Percentiles rank a stretch among this genome's conserved stretches.
phyloP scores from a whole-genome alignment of 2,888 invertebrate species.

The Steromphala cineraria region DNA sequence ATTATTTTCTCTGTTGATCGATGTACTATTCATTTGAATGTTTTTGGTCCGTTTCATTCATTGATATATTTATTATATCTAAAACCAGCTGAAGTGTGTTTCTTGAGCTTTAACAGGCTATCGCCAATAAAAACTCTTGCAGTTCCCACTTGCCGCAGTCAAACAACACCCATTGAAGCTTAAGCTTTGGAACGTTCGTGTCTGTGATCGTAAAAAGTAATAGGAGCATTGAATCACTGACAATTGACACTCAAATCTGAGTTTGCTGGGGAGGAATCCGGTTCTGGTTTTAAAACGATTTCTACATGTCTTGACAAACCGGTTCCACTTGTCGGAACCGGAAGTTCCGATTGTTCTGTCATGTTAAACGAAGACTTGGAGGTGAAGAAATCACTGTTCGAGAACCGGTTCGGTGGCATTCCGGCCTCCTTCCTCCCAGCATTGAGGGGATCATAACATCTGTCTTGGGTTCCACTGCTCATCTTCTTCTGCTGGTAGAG shows the following conservation, averaged over 20 bases:
- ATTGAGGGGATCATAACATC: neutral
- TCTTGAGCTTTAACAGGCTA: too few species aligned
- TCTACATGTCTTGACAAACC: neutral
- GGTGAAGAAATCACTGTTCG: slow-evolving; percentile 3
- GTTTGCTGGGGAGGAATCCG: neutral
- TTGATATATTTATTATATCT: too few species aligned
- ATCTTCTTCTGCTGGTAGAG: slow-evolving; percentile 37
- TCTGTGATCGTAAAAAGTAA: too few species aligned
- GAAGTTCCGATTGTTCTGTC: neutral
- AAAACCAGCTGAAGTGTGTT: too few species aligned
- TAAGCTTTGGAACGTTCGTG: too few species aligned
- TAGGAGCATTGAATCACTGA: neutral
- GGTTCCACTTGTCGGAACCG: neutral
- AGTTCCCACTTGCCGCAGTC: too few species aligned
- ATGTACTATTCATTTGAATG: too few species aligned
- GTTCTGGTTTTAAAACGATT: neutral
- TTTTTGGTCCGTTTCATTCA: too few species aligned
- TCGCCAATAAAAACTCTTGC: too few species aligned
- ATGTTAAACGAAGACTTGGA: neutral
- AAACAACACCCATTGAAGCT: too few species aligned
- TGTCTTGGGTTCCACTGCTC: neutral
- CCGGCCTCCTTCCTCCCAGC: neutral
- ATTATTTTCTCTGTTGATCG: too few species aligned
- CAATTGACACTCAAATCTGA: neutral
- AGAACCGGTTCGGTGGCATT: neutral